Evolutionary conservation across 2,113 vertebrate genomes (phyloP).

Genomic region (Mormyrus iriodes): DNA sequence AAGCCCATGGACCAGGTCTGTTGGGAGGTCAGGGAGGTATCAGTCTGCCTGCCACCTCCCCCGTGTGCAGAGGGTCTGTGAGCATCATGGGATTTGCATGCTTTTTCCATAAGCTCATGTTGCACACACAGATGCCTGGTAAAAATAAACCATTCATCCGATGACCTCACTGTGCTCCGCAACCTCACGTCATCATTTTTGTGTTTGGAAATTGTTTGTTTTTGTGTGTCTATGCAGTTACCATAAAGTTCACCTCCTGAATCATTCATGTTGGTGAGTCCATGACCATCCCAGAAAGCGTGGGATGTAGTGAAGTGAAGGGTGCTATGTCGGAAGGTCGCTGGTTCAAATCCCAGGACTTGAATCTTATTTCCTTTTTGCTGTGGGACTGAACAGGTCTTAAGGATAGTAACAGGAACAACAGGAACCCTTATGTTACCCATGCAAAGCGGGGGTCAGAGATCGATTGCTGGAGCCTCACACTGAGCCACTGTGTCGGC

Average conservation of each 20-base stretch:
- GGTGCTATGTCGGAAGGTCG: not conserved
- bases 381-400: not conserved
- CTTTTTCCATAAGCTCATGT: not conserved
- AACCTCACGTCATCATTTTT: not conserved
- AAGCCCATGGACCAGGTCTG: not conserved
- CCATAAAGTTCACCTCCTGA: not conserved
- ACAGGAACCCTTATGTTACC: not conserved
- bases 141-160: not conserved
- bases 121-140: not conserved
- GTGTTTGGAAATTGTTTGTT: not conserved
- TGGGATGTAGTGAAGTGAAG: not conserved
- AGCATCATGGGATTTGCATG: not conserved
- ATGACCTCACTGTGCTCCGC: slow-evolving; percentile 21
- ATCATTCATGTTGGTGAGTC: not conserved
- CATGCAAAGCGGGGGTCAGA: not conserved
- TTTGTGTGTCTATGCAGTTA: not conserved
- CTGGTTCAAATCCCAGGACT: not conserved
- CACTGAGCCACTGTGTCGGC: not conserved
- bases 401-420: not conserved
- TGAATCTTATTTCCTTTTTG: not conserved
- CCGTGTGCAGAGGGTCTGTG: not conserved
- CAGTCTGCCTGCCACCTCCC: not conserved
- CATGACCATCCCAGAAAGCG: not conserved
- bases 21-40: not conserved
- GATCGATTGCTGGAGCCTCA: not conserved